These are phyloP conservation scores for Cygnus buccinator DNA, from an alignment of 2,113 vertebrate genomes.

Conservation along the genomic window DNA sequence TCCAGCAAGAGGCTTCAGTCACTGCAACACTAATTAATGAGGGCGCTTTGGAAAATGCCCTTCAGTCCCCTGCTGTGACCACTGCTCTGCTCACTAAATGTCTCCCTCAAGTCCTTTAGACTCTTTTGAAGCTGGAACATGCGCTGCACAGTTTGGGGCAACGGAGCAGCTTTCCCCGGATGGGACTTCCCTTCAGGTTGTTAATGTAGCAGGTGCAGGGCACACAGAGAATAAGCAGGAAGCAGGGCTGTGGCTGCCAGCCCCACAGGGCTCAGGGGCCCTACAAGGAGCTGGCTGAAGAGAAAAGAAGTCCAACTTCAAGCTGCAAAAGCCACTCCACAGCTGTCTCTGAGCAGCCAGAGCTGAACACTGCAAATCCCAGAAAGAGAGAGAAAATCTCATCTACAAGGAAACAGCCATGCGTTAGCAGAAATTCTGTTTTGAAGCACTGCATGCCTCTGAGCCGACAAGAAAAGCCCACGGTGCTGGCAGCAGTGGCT, in stretches of 20 bases:
- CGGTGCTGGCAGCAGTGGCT: fast-evolving
- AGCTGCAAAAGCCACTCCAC: neutral
- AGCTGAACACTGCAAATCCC: neutral
- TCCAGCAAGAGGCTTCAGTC: slow-evolving; percentile 1
- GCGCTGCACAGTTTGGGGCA: neutral
- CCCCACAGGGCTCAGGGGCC: neutral
- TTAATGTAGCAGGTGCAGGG: neutral
- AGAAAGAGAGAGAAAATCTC: neutral
- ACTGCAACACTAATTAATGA: slow-evolving; percentile 17
- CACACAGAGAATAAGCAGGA: neutral
- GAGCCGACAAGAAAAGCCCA: neutral
- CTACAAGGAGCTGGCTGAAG: neutral
- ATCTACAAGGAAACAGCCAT: neutral
- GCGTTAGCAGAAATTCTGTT: neutral
- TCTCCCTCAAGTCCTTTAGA: neutral
- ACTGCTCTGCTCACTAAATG: neutral
- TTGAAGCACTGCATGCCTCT: neutral
- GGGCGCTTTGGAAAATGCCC: slow-evolving; percentile 26
- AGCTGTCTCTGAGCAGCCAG: neutral
- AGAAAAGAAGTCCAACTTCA: neutral
- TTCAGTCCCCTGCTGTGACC: slow-evolving; percentile 32
- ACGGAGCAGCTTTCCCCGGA: neutral
- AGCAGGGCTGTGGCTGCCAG: neutral
- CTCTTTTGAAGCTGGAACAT: slow-evolving; percentile 32
- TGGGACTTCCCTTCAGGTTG: neutral